Percentiles rank a stretch among this genome's conserved stretches.
phyloP scores from a whole-genome alignment of 2,888 invertebrate species.

The Myathropa florea region DNA sequence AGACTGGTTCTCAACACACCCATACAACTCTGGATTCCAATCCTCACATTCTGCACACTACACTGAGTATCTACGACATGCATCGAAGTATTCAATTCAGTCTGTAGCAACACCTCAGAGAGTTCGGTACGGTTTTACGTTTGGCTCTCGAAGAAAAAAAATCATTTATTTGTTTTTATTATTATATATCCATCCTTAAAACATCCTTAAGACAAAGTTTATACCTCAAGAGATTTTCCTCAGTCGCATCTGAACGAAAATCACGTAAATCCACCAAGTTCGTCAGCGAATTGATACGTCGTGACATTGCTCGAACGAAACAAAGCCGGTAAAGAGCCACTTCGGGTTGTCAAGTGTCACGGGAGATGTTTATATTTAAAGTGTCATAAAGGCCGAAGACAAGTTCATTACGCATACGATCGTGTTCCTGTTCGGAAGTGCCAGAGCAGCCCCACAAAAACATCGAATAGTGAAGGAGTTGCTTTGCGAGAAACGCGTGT shows the following conservation, averaged over 20 bases:
- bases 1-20: conserved; percentile 70
- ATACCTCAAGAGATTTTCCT: background rate
- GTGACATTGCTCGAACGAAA: background rate
- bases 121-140: conserved; percentile 67
- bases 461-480: conserved; percentile 57
- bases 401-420: conserved; percentile 53
- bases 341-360: conserved; percentile 29
- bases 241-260: background rate
- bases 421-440: conserved; percentile 48
- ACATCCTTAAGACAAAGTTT: background rate
- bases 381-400: conserved; percentile 49
- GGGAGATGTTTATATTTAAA: conserved; percentile 52
- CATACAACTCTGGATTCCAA: conserved; percentile 58
- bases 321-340: conserved; percentile 52
- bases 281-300: background rate
- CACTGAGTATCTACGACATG: conserved; percentile 67
- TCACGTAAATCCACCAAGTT: conserved; percentile 2
- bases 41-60: conserved; percentile 50
- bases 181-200: background rate
- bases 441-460: conserved; percentile 14
- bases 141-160: conserved; percentile 48
- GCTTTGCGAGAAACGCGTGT: conserved; percentile 28
- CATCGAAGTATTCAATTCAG: conserved; percentile 65
- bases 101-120: conserved; percentile 67
- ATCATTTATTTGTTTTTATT: background rate